Base-by-base conservation (phyloP, 2,113 vertebrate genomes). In the Leptocoma aspasia region DNA sequence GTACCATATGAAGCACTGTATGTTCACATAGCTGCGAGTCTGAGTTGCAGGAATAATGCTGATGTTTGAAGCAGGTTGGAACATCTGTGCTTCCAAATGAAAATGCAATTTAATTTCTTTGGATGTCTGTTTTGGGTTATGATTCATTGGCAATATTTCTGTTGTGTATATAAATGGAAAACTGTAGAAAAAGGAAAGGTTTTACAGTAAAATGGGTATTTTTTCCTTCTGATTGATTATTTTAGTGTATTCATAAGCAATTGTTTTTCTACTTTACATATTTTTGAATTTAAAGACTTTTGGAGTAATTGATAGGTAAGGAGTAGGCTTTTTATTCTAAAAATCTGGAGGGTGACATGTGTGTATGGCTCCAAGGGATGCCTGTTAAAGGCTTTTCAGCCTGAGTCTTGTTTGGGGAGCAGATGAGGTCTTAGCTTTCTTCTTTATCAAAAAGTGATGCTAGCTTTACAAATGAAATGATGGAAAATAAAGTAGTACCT, bases 1-100 rank as follows among this genome's bases (percentile, higher is more conserved):
- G 27, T 31, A 19, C 27, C 27, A 4, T 7, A 1, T n/a, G 27
- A 73, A 59, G 56, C 1, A 0, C 15, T 66, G 0, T 30, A 2
- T 52, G 39, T 49, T 82, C 59, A 52, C 0, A 0, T 27, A 68
- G 21, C 17, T 56, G 10, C 0, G 9, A 22, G 12, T 61, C 42
- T 39, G 49, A 71, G 20, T n/a, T 75, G 41, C 26, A 57, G 75
- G 37, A 82, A 22, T 68, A 64, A 60, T 37, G 42, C 15, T 61
- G 53, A 28, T 64, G 17, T 57, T 79, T 69, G 63, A 77, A 80
- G 57, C 33, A 11, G 15, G 2, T 27, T 87, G 24, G 33, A 88
- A 68, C 0, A 4, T 28, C 22, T 56, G 19, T 47, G 27, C 27
- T 52, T 78, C 27, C 44, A 53, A 72, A 61, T 49, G 27, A 23